These are phyloP conservation scores for Melanotaenia parkinsoni DNA, from an alignment of 2,797 vertebrate genomes.

Conservation along the genomic window DNA sequence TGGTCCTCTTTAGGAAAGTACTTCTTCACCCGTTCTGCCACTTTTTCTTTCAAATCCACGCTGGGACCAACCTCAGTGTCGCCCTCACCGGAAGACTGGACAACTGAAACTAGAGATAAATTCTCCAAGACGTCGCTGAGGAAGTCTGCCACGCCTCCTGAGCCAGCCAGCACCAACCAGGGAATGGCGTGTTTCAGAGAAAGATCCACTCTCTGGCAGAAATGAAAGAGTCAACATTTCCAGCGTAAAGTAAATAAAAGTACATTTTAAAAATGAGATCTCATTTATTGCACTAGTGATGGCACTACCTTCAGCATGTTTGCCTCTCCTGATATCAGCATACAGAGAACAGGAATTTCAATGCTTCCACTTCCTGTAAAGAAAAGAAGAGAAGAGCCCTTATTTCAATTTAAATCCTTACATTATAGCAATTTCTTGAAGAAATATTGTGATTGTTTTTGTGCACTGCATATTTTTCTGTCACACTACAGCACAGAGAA, in stretches of 20 bases:
- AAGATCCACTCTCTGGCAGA: constrained; percentile 80
- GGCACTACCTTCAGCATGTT: constrained; percentile 85
- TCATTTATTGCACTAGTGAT: background rate
- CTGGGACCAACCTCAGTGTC: constrained; percentile 65
- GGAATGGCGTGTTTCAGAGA: constrained; percentile 86
- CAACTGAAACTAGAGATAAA: constrained; percentile 46
- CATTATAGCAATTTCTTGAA: background rate
- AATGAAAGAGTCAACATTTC: background rate
- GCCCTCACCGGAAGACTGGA: constrained; percentile 64
- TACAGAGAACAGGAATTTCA: constrained; percentile 91
- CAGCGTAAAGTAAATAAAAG: background rate
- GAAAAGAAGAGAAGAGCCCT: background rate
- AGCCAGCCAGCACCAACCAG: constrained; percentile 89
- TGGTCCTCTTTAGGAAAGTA: constrained; percentile 77
- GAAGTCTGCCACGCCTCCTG: constrained; percentile 89
- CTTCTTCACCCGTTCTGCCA: constrained; percentile 78
- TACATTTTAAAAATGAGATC: background rate
- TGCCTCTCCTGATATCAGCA: constrained; percentile 87
- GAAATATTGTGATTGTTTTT: background rate
- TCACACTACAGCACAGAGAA: background rate
- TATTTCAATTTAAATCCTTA: background rate
- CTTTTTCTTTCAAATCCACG: constrained; percentile 73
- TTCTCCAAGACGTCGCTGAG: constrained; percentile 86
- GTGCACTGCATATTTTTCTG: background rate
- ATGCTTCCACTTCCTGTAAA: constrained; percentile 87